Evolutionary conservation across 2,888 invertebrate genomes (phyloP), one percentile per base, ranked within the genome.

Genomic region (Pegoplata infirma): DNA sequence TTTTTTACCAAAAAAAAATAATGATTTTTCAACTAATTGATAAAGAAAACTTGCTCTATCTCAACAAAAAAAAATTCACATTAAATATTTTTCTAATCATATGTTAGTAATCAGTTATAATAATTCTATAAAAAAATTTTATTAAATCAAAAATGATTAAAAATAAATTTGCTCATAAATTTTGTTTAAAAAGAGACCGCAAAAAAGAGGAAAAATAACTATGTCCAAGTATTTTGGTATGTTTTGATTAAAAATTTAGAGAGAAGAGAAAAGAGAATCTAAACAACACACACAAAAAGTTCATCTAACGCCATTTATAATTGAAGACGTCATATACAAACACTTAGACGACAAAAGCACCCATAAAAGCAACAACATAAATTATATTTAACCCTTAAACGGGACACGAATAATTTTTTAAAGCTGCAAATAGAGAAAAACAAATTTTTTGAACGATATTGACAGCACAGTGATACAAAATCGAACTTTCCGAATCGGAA

Each of bases 301-400:
- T 58, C 44, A 40, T 40, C 58, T 58, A 58, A 58, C 44, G 58
- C 58, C 58, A 58, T 58, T 58, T 58, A 32, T 21, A 21, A 40
- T 21, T 58, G 21, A n/a, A 36, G 40, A 58, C 40, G 58, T 58
- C 58, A 58, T 44, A 58, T 16, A 56, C 56, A 23, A 40, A 58
- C 44, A 58, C 58, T 58, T 21, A 58, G 58, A 40, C 58, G 40
- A 19, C n/a, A 14, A 8, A 10, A 8, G n/a, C 44, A 21, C 1
- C 32, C n/a, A 36, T n/a, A 10, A 59, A n/a, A n/a, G 32, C 3
- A 59, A 59, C 44, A 23, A 55, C 14, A 55, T 17, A 28, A 32
- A 40, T n/a, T n/a, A n/a, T 40, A n/a, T n/a, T 40, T 40, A 40
- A 40, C n/a, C n/a, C 36, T n/a, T 2, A n/a, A 40, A 40, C 4